Base-by-base conservation (phyloP, 2,113 vertebrate species). In the Cephalophus harveyi region DNA sequence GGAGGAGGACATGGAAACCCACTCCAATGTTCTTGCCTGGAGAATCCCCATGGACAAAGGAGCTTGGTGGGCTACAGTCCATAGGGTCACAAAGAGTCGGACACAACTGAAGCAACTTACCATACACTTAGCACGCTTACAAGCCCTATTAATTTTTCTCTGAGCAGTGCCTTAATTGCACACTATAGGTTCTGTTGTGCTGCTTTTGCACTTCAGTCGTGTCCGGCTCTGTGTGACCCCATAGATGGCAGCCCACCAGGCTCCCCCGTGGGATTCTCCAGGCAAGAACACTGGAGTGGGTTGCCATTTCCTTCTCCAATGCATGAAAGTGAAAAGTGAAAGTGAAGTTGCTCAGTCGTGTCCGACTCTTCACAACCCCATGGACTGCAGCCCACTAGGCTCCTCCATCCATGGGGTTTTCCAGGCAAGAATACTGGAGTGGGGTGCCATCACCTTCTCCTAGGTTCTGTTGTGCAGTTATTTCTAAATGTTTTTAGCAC, bases 401-500 rank as follows among this genome's bases (percentile, higher is more conserved):
- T 57, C 55, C 55, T 25, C 55, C 55, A 25, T 25, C 21, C 55
- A 23, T 57, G 21, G 55, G 55, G 23, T 57, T 23, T 57, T 57
- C 55, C 55, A 57, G 21, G 55, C 21, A 57, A 57, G 8, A 57
- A 4, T 11, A 25, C 23, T 57, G 55, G 55, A 57, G 23, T 57
- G 23, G 23, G 55, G 55, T 57, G 57, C 57, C 57, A 2, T 27
- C 3, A 4, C 57, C 25, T 27, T 59, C 25, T 59, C 57, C 25
- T 46, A 89, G 10, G 8, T 91, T 86, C 48, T 95, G 55, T 30
- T 46, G 43, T 36, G 11, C n/a, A 92, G 33, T 76, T 76, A 76
- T 76, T 79, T 88, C 52, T 92, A 71, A 87, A 88, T 89, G 27
- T 55, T 84, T 93, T 54, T 85, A 48, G 17, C 64, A 89, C 48